Base-by-base conservation (phyloP, 2,888 invertebrate genomes). In the Caenorhabditis plicata region DNA sequence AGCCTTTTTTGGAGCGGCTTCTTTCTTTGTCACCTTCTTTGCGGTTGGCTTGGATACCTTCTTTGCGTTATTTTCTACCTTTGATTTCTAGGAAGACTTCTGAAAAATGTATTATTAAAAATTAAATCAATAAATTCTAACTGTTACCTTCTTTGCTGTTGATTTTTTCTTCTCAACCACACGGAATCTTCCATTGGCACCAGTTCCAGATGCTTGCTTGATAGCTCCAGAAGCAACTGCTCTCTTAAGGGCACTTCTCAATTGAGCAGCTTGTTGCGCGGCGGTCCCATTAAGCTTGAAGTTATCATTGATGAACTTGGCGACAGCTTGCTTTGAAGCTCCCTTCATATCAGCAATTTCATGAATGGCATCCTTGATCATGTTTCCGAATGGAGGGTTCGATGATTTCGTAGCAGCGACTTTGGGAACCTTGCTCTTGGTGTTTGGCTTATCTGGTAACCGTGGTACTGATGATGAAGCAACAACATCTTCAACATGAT, bases 301-400 rank as follows among this genome's bases (percentile, higher is more conserved):
- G 75, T 82, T 78, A 22, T 74, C 70, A 27, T 75, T 43, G 48
- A 84, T 81, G 74, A 83, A 82, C 55, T 84, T 83, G 45, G 82
- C 67, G 56, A 84, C 82, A 25, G 83, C 83, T 57, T 82, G 82
- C 43, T 82, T 75, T 3, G 83, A 83, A n/a, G 83, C 82, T 7
- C 84, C 84, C 42, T 80, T 80, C 25, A 81, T 70, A 48, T 84
- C 83, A 60, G 82, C 83, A 52, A 84, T 66, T 20, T 73, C 64
- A 26, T 62, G 68, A 53, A 84, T 71, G 33, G 82, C 83, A 5
- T 76, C 77, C 42, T 75, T 74, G 47, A 83, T 77, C 84, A 84
- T 84, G 31, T 81, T 82, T 11, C 75, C 65, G 67, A 82, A 83
- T 26, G 74, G 71, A 32, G 80, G 80, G 42, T 79, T 79, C 11